phyloP scores from a whole-genome alignment of 2,797 vertebrate genomes.

The Alfaro cultratus region DNA sequence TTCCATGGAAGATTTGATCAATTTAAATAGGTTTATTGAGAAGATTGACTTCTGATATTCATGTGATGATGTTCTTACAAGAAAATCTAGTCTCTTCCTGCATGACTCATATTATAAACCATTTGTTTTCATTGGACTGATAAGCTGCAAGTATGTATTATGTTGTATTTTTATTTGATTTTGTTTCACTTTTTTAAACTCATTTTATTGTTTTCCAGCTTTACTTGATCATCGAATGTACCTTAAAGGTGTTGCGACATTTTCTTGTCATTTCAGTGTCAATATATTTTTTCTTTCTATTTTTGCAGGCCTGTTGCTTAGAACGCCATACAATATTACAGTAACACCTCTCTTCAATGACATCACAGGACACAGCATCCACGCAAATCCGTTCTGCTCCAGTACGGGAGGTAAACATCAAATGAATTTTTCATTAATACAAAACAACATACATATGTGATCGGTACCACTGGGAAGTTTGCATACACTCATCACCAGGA shows the following conservation, averaged over 20 bases:
- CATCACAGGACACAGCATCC: constrained; percentile 55
- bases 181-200: not conserved
- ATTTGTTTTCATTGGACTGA: not conserved
- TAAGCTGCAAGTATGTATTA: not conserved
- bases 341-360: constrained; percentile 69
- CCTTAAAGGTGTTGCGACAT: not conserved
- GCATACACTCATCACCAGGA: not conserved
- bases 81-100: not conserved
- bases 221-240: not conserved
- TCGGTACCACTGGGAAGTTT: not conserved
- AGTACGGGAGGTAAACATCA: constrained; percentile 53
- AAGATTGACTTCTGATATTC: not conserved
- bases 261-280: not conserved
- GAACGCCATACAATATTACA: constrained; percentile 66
- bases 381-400: constrained; percentile 59
- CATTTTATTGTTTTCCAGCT: not conserved
- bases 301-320: constrained; percentile 56
- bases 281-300: not conserved
- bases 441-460: not conserved
- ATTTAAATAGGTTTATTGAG: not conserved
- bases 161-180: not conserved
- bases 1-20: constrained; percentile 3
- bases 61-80: not conserved
- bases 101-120: not conserved
- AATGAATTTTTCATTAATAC: not conserved